A percentile compares a stretch with the other conserved stretches of the same genome.
These are phyloP conservation scores for Natrix natrix DNA, from an alignment of 2,797 vertebrate genomes.

Conservation along the genomic window DNA sequence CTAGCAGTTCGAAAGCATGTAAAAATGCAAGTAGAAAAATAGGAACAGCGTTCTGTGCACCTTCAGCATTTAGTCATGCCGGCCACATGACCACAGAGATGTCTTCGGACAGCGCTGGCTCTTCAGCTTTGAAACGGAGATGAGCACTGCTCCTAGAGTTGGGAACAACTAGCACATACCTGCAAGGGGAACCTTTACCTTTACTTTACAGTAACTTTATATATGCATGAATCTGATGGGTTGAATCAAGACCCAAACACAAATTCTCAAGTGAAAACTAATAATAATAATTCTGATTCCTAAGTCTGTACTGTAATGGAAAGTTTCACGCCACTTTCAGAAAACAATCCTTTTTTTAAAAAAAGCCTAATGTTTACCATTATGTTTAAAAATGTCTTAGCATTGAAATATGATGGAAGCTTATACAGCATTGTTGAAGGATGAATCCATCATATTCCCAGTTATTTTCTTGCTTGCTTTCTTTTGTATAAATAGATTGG, in stretches of 20 bases:
- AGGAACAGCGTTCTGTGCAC: too few species aligned
- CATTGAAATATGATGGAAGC: neutral
- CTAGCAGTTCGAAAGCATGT: too few species aligned
- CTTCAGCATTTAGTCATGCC: too few species aligned
- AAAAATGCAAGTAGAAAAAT: too few species aligned
- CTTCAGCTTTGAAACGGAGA: too few species aligned
- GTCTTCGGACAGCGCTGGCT: too few species aligned
- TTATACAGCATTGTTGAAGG: neutral
- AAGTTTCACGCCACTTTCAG: neutral
- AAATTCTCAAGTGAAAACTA: neutral
- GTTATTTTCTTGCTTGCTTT: neutral
- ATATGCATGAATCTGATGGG: neutral
- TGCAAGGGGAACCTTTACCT: too few species aligned
- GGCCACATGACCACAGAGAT: too few species aligned
- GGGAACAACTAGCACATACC: too few species aligned
- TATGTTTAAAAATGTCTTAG: neutral
- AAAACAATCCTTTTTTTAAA: neutral
- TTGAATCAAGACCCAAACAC: neutral
- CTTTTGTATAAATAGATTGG: slow-evolving; percentile 36
- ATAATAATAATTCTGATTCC: neutral
- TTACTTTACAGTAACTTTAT: neutral
- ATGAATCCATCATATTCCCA: neutral
- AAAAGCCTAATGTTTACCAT: neutral
- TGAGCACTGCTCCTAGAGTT: too few species aligned
- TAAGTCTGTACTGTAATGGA: neutral